Conservation (phyloP, 2,113 vertebrate species). For the Neotragus pygmaeus region DNA sequence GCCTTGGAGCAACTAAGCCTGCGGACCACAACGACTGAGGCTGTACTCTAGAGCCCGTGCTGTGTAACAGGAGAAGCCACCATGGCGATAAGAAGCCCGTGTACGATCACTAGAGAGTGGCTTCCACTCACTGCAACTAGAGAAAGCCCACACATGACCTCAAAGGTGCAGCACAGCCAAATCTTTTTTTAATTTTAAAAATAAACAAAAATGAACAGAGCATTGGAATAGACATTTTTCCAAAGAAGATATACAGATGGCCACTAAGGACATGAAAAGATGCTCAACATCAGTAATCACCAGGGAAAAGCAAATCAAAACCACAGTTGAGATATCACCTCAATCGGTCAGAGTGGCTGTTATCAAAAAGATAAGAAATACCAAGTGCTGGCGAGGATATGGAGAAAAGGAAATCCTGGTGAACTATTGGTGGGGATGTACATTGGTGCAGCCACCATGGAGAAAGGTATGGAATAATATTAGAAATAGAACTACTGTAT, state of each 20-base stretch:
- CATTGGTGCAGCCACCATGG: not conserved
- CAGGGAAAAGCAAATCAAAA: not conserved
- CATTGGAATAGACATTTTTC: not conserved
- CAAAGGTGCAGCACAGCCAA: not conserved
- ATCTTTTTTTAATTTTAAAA: not conserved
- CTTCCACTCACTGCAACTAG: not conserved
- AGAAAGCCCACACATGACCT: not conserved
- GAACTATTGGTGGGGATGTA: not conserved
- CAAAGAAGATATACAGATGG: not conserved
- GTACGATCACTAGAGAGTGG: fast-evolving
- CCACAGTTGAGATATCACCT: not conserved
- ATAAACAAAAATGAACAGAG: not conserved
- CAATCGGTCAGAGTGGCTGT: not conserved
- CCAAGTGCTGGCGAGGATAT: not conserved
- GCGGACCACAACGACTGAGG: fast-evolving
- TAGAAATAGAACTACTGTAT: not conserved
- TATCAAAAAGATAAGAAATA: not conserved
- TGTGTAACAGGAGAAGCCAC: fast-evolving
- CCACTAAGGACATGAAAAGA: not conserved
- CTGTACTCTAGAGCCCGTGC: not conserved
- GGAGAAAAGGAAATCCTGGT: not conserved
- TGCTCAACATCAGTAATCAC: not conserved
- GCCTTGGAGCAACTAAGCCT: not conserved
- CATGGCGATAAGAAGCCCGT: fast-evolving
- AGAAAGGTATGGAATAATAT: not conserved